These are phyloP conservation scores for Drosophila eugracilis DNA, from an alignment of 1,140 invertebrate species.

Conservation along the genomic window DNA sequence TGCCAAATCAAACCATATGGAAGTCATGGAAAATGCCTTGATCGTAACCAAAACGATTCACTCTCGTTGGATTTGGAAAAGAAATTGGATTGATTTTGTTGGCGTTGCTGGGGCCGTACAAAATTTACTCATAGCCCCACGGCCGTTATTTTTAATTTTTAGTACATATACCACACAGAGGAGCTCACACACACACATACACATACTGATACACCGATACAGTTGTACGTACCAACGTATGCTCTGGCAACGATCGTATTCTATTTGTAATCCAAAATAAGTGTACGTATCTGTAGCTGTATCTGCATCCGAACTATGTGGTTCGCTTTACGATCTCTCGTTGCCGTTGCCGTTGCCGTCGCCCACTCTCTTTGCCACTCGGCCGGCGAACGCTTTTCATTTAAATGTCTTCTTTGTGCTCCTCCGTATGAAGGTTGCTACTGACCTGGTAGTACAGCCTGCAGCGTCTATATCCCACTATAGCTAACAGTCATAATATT, in stretches of 20 bases:
- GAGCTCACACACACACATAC: constrained; percentile 9
- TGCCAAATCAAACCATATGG: neutral
- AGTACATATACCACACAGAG: constrained; percentile 40
- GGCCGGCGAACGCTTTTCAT: constrained; percentile 30
- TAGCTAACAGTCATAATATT: neutral
- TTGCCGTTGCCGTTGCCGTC: too few species aligned
- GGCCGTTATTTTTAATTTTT: constrained; percentile 76
- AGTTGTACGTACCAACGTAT: neutral
- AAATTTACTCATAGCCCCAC: constrained; percentile 57
- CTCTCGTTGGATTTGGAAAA: constrained; percentile 19
- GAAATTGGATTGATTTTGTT: constrained; percentile 8
- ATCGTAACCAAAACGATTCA: constrained; percentile 27
- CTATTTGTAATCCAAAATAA: constrained; percentile 82
- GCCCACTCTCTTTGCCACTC: constrained; percentile 39
- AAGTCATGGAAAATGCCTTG: constrained; percentile 10
- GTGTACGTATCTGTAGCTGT: constrained; percentile 62
- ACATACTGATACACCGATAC: constrained; percentile 16
- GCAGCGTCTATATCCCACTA: neutral
- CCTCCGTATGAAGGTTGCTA: neutral
- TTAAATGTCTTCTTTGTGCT: constrained; percentile 32
- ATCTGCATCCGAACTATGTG: constrained; percentile 60
- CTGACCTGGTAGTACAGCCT: constrained; percentile 3
- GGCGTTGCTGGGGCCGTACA: constrained; percentile 32
- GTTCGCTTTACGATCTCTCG: constrained; percentile 70
- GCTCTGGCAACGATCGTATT: constrained; percentile 74